Conservation (phyloP, 2,797 vertebrate species). For the Benthosema pterotum region DNA sequence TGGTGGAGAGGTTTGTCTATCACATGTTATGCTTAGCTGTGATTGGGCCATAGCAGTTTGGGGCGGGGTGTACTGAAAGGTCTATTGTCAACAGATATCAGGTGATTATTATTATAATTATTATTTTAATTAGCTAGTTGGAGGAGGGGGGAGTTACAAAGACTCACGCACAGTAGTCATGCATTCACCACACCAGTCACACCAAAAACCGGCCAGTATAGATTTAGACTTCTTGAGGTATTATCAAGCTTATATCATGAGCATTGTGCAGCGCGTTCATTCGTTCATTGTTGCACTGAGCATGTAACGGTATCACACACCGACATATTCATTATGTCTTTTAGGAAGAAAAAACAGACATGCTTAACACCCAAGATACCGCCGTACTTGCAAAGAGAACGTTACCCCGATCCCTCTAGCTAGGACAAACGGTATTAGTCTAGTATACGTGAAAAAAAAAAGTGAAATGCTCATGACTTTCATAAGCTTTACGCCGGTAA, state of each 20-base stretch:
- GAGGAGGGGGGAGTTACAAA: background rate
- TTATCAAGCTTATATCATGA: constrained; percentile 49
- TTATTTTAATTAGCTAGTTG: background rate
- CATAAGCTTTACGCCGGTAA: constrained; percentile 19
- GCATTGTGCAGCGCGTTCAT: constrained; percentile 41
- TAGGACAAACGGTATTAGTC: background rate
- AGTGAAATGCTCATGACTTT: constrained; percentile 55
- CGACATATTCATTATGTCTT: background rate
- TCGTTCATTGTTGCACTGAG: constrained; percentile 6
- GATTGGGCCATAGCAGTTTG: no score
- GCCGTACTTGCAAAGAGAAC: background rate
- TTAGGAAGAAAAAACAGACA: background rate
- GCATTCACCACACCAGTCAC: constrained; percentile 30
- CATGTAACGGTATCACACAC: background rate
- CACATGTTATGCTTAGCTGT: no score
- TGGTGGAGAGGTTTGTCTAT: no score
- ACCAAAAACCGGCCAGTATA: constrained; percentile 26
- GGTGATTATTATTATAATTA: no score
- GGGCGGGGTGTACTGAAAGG: no score
- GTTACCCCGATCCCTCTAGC: background rate
- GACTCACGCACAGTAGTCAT: constrained; percentile 38
- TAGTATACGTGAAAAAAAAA: constrained; percentile 5
- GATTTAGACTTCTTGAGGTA: constrained; percentile 24
- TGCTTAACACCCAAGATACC: constrained; percentile 7
- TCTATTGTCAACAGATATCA: no score